These are phyloP conservation scores for Pristionchus arcanus DNA, from an alignment of 2,888 invertebrate species.

Conservation along the genomic window DNA sequence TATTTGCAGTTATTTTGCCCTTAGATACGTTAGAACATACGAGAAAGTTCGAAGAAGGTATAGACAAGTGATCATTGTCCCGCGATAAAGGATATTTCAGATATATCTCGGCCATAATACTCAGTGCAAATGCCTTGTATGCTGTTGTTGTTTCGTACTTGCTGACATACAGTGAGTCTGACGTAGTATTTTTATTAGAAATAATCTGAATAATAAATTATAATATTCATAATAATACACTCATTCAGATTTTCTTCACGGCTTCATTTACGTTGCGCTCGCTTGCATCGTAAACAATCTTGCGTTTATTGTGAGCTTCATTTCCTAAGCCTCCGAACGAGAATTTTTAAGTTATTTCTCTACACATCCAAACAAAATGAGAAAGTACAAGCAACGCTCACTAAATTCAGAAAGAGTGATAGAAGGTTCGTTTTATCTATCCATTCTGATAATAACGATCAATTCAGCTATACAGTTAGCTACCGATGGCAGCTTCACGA, in stretches of 20 bases:
- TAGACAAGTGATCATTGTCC: neutral
- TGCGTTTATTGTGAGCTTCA: neutral
- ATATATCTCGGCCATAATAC: conserved; percentile 1
- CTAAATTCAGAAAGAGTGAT: conserved; percentile 2
- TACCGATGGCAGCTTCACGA: conserved; percentile 26
- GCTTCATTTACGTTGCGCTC: neutral
- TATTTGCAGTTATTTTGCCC: conserved; percentile 17
- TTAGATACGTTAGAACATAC: neutral
- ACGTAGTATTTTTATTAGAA: neutral
- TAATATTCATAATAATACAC: neutral
- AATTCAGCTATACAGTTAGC: conserved; percentile 11
- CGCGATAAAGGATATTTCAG: neutral
- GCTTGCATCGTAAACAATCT: neutral
- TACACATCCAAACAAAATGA: neutral
- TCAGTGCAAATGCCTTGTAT: neutral
- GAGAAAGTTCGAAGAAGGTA: conserved; percentile 6
- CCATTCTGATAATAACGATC: neutral
- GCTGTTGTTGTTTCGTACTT: neutral
- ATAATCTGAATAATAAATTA: neutral
- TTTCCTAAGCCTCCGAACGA: neutral
- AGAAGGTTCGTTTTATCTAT: neutral
- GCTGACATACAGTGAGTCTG: neutral
- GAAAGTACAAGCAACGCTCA: neutral
- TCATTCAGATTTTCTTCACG: conserved; percentile 19
- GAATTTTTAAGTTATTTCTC: neutral